Base-by-base conservation (phyloP, 1,140 invertebrate genomes). In the Zaprionus tsacasi region DNA sequence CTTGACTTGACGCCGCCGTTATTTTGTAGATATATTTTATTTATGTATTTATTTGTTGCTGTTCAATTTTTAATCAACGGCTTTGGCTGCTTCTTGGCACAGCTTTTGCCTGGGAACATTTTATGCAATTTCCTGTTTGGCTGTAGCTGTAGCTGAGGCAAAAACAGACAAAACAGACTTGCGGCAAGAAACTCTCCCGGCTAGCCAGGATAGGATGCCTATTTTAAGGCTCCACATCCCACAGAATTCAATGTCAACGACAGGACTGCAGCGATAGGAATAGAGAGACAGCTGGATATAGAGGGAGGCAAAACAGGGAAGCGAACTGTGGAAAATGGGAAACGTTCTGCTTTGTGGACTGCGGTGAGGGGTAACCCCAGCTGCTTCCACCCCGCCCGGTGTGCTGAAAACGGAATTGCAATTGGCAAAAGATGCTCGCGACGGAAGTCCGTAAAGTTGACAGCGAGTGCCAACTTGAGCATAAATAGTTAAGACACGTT, bases 111-210 rank as follows among this genome's bases (percentile, higher is more conserved):
- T 45, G 15, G 40, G 45, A 58, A 75, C 74, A 85, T 78, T 89
- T 87, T 79, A 88, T 88, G 85, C 83, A 88, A 89, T 88, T 88
- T 88, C 83, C 83, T 88, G 83, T 88, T 88, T 88, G 81, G 77
- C 83, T 89, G 85, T 65, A 68, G 77, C 83, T 89, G 85, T 65
- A 68, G 59, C 55, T 60, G 38, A 43, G 61, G 56, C 75, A 85
- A 78, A 74, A 79, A 52, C 52, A 52, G 40, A 27, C 74, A 61
- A 61, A 73, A 35, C n/a, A 25, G 38, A 38, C 36, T 13, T 48
- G 27, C n/a, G 6, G 35, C 43, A 50, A 36, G 61, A 75, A 40
- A 58, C 40, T 74, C 79, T 70, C 79, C 68, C 79, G 48, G 70
- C 72, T 71, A 81, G 55, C 80, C 40, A 45, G 40, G 40, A 45